phyloP scores from a whole-genome alignment of 2,797 vertebrate genomes.

The Leontopithecus rosalia region DNA sequence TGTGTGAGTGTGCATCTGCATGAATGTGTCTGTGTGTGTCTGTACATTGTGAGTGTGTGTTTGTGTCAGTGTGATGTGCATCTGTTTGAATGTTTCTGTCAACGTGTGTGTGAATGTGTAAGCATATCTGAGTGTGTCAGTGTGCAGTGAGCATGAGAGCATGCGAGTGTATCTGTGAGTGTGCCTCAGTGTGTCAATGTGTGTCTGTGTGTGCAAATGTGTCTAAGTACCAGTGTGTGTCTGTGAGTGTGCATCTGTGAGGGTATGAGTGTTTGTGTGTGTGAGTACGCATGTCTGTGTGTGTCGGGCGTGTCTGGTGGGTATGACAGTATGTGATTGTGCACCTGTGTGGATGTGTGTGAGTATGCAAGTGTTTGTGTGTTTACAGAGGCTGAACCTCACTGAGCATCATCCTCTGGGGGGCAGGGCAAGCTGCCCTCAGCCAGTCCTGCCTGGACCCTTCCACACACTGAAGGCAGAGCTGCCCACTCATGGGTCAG shows the following conservation, averaged over 20 bases:
- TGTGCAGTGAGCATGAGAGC: no score
- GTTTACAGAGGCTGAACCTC: not conserved
- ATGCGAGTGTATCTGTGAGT: no score
- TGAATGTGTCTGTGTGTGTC: not conserved
- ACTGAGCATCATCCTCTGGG: not conserved
- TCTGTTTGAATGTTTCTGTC: not conserved
- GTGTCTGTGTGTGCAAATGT: not conserved
- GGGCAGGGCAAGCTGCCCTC: not conserved
- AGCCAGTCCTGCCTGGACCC: not conserved
- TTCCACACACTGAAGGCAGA: not conserved
- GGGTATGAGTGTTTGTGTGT: not conserved
- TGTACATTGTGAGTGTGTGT: not conserved
- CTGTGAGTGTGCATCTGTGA: not conserved
- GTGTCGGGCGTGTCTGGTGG: not conserved
- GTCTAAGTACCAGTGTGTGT: not conserved
- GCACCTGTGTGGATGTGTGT: not conserved
- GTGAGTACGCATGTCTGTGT: no score
- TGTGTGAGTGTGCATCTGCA: not conserved
- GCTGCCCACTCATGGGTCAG: fast-evolving
- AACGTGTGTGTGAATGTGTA: not conserved
- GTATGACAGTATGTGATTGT: not conserved
- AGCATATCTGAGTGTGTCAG: not conserved
- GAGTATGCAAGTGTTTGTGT: not conserved
- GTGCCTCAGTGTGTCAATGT: not conserved
- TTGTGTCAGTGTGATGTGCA: no score